Base-by-base conservation (phyloP, 2,797 vertebrate species). In the Sus cebifrons region DNA sequence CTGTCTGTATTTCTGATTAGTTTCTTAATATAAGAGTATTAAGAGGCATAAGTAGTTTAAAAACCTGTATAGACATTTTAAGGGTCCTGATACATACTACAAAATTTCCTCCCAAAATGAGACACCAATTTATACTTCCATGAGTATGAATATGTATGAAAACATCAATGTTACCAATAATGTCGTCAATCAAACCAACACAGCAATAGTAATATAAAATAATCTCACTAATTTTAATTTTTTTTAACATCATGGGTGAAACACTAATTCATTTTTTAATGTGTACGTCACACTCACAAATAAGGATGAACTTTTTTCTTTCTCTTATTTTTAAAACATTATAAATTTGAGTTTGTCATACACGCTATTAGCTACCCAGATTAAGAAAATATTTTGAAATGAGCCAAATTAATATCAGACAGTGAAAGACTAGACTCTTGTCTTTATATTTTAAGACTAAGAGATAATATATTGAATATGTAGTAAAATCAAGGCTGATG, bases 241-340 rank as follows among this genome's bases (percentile, higher is more conserved):
- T 75, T 75, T 71, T 54, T 25, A 82, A 92, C 78, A 94, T 54
- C 40, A 83, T 1, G 16, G 18, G 44, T 54, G 0, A 92, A 92
- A 87, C 25, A 70, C 11, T 81, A 49, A 68, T 84, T 73, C 65
- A 83, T 74, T 88, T 89, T 81, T 94, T 64, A 92, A 83, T 74
- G 32, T 70, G 13, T 16, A 82, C 83, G 84, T 92, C 17, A 12
- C 36, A 29, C 40, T 29, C 20, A 25, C 3, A 74, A 89, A 73
- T 40, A 82, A 13, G 27, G 11, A 81, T 21, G 9, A 77, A 67
- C 29, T 54, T 56, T n/a, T 27, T 91, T 20, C 58, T 95, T n/a
- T 56, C 91, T 89, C 40, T 68, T 54, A 83, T 78, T 93, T 88
- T 91, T 95, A 91, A 87, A 86, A 44, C 81, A 84, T 81, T 68